Conservation (phyloP, 2,797 vertebrate species). For the Diceros bicornis region DNA sequence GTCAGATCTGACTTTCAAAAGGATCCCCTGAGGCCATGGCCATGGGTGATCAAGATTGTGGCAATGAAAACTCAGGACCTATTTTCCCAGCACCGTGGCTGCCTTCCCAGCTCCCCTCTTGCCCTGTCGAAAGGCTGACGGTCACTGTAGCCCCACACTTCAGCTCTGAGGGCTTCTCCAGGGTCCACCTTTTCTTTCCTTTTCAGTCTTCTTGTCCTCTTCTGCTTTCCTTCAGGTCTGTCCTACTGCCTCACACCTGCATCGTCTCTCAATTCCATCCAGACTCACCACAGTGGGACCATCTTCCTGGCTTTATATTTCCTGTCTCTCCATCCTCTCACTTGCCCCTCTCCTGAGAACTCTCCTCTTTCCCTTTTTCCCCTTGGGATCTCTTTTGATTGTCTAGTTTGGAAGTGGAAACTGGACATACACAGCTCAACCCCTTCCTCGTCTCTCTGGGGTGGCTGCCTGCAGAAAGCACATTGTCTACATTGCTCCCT, state of each 20-base stretch:
- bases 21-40: background rate
- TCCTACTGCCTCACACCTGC: background rate
- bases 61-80: background rate
- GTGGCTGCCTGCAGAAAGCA: background rate
- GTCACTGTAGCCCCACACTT: background rate
- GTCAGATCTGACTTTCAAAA: background rate
- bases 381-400: background rate
- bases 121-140: too few species aligned
- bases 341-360: background rate
- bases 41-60: background rate
- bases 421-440: background rate
- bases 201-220: background rate
- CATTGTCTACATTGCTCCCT: background rate
- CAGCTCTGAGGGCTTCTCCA: background rate
- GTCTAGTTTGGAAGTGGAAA: background rate
- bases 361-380: background rate
- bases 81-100: rapidly evolving
- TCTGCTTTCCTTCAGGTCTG: background rate
- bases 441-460: background rate
- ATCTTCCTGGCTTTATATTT: background rate
- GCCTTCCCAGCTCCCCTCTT: background rate
- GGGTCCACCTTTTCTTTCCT: background rate
- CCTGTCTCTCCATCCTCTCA: background rate
- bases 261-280: background rate
- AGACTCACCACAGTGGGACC: background rate